Percentiles rank a stretch among this genome's conserved stretches.
Conservation (phyloP, 2,888 invertebrate genomes). For the Eupithecia centaureata region DNA sequence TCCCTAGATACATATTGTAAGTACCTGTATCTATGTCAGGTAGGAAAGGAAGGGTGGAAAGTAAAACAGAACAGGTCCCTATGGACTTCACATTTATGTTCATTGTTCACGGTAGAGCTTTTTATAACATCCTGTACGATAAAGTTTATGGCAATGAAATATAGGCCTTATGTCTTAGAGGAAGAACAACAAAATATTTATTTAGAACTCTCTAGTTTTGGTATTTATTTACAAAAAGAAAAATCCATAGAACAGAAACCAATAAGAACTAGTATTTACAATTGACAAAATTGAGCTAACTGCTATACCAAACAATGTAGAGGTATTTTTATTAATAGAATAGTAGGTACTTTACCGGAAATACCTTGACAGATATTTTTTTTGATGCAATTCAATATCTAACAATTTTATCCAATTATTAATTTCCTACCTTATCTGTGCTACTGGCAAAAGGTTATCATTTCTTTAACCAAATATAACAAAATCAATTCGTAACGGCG, state of each 20-base stretch:
- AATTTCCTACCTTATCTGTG: background rate
- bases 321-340: too few relatives aligned
- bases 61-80: constrained; percentile 25
- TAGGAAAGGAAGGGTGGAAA: constrained; percentile 12
- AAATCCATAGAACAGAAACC: too few relatives aligned
- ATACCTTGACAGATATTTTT: too few relatives aligned
- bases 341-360: too few relatives aligned
- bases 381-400: too few relatives aligned
- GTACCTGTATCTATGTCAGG: constrained; percentile 11
- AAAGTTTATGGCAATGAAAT: background rate
- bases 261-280: too few relatives aligned
- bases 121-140: background rate
- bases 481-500: constrained; percentile 1
- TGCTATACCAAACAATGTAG: too few relatives aligned
- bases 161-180: background rate
- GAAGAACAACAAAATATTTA: background rate
- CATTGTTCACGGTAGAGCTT: constrained; percentile 11
- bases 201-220: too few relatives aligned
- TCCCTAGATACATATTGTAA: too few relatives aligned
- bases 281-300: too few relatives aligned
- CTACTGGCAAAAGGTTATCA: background rate
- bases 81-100: constrained; percentile 21
- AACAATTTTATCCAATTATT: too few relatives aligned
- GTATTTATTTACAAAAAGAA: too few relatives aligned
- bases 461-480: background rate